Percentiles rank a stretch among this genome's conserved stretches.
These are phyloP conservation scores for Caranx ignobilis DNA, from an alignment of 2,113 vertebrate species.

Conservation along the genomic window DNA sequence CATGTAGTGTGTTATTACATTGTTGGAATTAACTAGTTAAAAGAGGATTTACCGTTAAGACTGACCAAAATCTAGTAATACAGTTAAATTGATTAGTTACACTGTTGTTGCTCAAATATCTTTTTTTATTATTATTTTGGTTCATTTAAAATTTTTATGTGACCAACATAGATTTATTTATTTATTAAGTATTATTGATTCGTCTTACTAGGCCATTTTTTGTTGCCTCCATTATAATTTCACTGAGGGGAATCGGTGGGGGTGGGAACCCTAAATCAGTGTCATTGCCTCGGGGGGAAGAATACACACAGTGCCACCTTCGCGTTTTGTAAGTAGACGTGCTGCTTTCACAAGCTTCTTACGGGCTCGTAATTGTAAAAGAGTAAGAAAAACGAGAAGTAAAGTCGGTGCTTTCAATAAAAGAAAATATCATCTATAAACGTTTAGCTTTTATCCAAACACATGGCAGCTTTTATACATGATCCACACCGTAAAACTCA, in stretches of 20 bases:
- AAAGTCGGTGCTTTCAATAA: background rate
- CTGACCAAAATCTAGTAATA: background rate
- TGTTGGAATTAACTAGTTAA: background rate
- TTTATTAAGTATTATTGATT: no score
- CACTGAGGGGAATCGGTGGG: background rate
- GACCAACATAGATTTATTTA: no score
- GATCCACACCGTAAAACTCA: background rate
- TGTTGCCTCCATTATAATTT: background rate
- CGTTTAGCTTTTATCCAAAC: background rate
- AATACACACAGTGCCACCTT: background rate
- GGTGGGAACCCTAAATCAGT: constrained; percentile 39
- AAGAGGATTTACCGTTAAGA: background rate
- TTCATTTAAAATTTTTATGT: background rate
- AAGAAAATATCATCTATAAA: background rate
- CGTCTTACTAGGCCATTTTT: background rate
- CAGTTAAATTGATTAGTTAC: background rate
- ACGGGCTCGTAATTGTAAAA: background rate
- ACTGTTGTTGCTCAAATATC: background rate
- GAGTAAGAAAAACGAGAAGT: no score
- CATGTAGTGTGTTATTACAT: constrained; percentile 1
- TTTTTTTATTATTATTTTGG: background rate
- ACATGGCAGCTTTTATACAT: accelerated
- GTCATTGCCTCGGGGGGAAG: background rate
- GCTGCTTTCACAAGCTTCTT: constrained; percentile 24
- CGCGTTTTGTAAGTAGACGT: constrained; percentile 19